phyloP scores from a whole-genome alignment of 1,140 invertebrate species.

The Scaptomyza graminum region DNA sequence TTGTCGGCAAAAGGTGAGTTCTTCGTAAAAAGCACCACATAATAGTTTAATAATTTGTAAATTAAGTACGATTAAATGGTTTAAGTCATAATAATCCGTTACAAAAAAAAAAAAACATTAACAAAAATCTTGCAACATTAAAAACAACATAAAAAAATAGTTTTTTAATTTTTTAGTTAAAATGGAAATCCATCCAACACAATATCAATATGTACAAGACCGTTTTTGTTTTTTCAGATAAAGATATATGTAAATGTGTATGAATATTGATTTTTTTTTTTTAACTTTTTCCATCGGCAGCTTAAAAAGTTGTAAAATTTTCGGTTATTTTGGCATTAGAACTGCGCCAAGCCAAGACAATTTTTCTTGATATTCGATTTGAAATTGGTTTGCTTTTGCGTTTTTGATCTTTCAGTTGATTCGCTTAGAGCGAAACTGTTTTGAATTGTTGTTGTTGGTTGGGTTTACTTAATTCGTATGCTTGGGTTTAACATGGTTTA shows the following conservation, averaged over 20 bases:
- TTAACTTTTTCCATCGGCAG: slow-evolving; percentile 15
- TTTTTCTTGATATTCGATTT: slow-evolving; percentile 9
- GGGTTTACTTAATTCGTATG: slow-evolving; percentile 57
- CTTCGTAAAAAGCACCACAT: slow-evolving; percentile 52
- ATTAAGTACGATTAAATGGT: slow-evolving; percentile 67
- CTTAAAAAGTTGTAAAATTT: slow-evolving; percentile 51
- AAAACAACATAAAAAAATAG: slow-evolving; percentile 48
- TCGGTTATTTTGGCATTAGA: neutral
- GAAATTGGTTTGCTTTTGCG: slow-evolving; percentile 1
- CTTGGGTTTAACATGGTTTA: slow-evolving; percentile 70
- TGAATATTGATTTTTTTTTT: slow-evolving; percentile 27
- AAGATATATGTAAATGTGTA: slow-evolving; percentile 26
- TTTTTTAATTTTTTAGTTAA: no score
- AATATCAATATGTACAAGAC: slow-evolving; percentile 68
- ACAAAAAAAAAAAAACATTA: slow-evolving; percentile 70
- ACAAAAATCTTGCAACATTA: slow-evolving; percentile 56
- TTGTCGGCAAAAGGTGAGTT: slow-evolving; percentile 26
- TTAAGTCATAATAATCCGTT: slow-evolving; percentile 51
- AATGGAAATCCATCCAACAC: slow-evolving; percentile 35
- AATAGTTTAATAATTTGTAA: slow-evolving; percentile 53
- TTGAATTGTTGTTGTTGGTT: slow-evolving; percentile 4
- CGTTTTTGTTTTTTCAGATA: slow-evolving; percentile 20
- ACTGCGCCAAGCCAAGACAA: slow-evolving; percentile 16
- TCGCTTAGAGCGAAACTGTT: slow-evolving; percentile 53
- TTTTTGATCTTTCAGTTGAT: slow-evolving; percentile 26